These are phyloP conservation scores for Pelobates cultripes DNA, from an alignment of 2,797 vertebrate species.

Conservation along the genomic window DNA sequence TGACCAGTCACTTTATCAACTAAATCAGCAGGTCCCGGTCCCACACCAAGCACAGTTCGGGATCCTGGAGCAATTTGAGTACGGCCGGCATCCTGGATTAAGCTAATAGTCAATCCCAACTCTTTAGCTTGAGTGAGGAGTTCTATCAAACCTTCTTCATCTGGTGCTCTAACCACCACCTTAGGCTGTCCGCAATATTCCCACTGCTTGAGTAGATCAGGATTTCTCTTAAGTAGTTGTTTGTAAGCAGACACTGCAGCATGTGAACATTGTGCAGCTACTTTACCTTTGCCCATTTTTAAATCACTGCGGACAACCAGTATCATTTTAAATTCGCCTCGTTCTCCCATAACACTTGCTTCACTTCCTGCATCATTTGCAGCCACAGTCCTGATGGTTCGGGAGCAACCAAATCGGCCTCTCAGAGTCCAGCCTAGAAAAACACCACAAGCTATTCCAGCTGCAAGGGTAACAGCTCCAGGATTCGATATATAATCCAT, in stretches of 20 bases:
- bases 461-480: slow-evolving; percentile 70
- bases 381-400: rapidly evolving
- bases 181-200: slow-evolving; percentile 95
- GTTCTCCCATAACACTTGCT: slow-evolving; percentile 81
- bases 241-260: slow-evolving; percentile 93
- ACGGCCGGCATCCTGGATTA: slow-evolving; percentile 94
- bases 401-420: slow-evolving; percentile 58
- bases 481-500: slow-evolving; percentile 81
- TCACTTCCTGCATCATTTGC: slow-evolving; percentile 57
- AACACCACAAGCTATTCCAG: slow-evolving; percentile 84
- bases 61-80: slow-evolving; percentile 95
- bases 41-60: slow-evolving; percentile 89
- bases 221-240: slow-evolving; percentile 84
- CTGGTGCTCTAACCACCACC: slow-evolving; percentile 89
- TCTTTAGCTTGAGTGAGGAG: slow-evolving; percentile 83
- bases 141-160: slow-evolving; percentile 83
- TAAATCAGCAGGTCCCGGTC: slow-evolving; percentile 86
- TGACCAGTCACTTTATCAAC: slow-evolving; percentile 90
- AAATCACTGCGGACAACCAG: slow-evolving; percentile 90
- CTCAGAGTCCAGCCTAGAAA: slow-evolving; percentile 87
- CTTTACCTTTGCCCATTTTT: slow-evolving; percentile 98
- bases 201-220: slow-evolving; percentile 89
- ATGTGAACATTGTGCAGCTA: slow-evolving; percentile 92
- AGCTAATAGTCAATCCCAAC: slow-evolving; percentile 84
- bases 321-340: slow-evolving; percentile 94